Conservation (phyloP, 2,888 invertebrate species). For the Scaptomyza tumidula region DNA sequence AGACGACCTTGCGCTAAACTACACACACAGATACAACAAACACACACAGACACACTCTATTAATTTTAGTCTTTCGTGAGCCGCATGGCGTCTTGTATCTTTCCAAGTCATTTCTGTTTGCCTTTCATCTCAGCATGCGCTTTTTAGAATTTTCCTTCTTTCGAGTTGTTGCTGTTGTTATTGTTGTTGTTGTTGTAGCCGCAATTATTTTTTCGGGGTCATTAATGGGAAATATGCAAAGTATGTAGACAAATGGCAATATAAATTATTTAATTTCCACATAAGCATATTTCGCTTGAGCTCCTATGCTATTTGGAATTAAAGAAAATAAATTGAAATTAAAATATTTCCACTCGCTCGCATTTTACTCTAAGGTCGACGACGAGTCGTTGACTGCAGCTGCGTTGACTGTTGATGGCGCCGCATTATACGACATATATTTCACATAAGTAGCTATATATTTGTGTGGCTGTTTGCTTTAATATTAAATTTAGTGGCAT, state of each 20-base stretch:
- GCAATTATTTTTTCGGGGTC: slow-evolving; percentile 66
- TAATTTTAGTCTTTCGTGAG: slow-evolving; percentile 24
- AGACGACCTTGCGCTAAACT: slow-evolving; percentile 38
- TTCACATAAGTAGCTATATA: slow-evolving; percentile 39
- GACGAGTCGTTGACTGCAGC: slow-evolving; percentile 60
- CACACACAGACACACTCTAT: slow-evolving; percentile 13
- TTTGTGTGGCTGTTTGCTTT: slow-evolving; percentile 34
- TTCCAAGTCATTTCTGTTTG: slow-evolving; percentile 60
- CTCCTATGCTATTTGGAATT: slow-evolving; percentile 55
- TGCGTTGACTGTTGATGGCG: slow-evolving; percentile 53
- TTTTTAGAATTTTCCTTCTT: slow-evolving; percentile 4
- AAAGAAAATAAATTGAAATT: slow-evolving; percentile 8
- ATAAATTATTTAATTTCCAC: slow-evolving; percentile 73
- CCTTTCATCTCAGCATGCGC: slow-evolving; percentile 57
- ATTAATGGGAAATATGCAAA: slow-evolving; percentile 69
- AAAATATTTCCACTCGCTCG: slow-evolving; percentile 29
- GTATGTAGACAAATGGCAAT: slow-evolving; percentile 71
- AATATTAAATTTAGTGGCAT: slow-evolving; percentile 65
- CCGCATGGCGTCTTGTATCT: slow-evolving; percentile 45
- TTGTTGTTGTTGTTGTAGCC: slow-evolving; percentile 29
- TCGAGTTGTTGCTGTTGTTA: slow-evolving; percentile 24
- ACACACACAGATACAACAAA: slow-evolving; percentile 8
- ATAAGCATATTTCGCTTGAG: slow-evolving; percentile 54
- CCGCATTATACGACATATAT: slow-evolving; percentile 66
- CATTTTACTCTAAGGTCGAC: slow-evolving; percentile 52